Evolutionary conservation across 2,113 vertebrate species (phyloP), one percentile per base, ranked within the genome.

Genomic region (Pluvianellus socialis): DNA sequence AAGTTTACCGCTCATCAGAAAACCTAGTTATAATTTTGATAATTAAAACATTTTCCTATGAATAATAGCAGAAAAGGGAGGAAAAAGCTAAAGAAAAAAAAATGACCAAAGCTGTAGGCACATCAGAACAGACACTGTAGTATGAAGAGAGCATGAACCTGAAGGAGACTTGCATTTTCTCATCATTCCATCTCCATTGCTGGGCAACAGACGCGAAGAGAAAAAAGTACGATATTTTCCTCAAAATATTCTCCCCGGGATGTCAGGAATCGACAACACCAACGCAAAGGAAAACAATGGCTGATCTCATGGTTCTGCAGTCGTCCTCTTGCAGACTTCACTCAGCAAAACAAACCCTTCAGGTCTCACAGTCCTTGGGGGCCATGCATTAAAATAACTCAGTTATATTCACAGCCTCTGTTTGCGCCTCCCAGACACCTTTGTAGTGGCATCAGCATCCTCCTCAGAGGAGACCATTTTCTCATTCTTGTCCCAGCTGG

Each of bases 381-480:
- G 19, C n/a, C 44, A 80, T 8, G 27, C 68, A 72, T 89, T 91
- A 92, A 97, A 95, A 93, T 83, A 94, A 93, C 32, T 79, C 38
- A 10, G 76, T 67, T 82, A 73, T 28, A 52, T 44, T 91, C 85
- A 53, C 52, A 77, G 58, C 26, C 52, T 62, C 87, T 67, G 28
- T 61, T 86, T 86, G 52, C 62, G 68, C 74, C 61, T 91, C 65
- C 47, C 67, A 79, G 73, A 75, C 70, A 94, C 44, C 65, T 92
- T 70, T 88, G 71, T 76, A 76, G 82, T 67, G 44, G 50, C 59
- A 89, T 72, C 76, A 90, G 49, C 56, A 90, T 68, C 76, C 58
- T 94, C 40, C 65, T 91, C 81, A 71, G 68, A 95, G 83, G 44
- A 81, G 55, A 89, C 52, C 38, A 72, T 68, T 94, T 90, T 92